Conservation (phyloP, 2,797 vertebrate species). For the Ataeniobius toweri region DNA sequence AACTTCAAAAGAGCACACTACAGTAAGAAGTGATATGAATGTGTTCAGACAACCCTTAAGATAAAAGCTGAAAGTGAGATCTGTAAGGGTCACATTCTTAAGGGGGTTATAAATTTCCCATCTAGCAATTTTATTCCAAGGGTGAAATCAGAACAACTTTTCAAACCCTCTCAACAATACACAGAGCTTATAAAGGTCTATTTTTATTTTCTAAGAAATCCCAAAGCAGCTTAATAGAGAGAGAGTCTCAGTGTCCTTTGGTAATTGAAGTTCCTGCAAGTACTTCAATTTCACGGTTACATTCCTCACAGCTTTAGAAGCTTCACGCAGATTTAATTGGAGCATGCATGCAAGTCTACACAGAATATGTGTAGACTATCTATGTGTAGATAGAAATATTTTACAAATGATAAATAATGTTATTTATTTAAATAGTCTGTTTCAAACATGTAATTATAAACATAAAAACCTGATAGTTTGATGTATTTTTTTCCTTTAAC, state of each 20-base stretch:
- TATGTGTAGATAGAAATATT: neutral
- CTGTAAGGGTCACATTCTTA: conserved; percentile 11
- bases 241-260: conserved; percentile 30
- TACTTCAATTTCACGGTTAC: conserved; percentile 28
- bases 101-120: conserved; percentile 25
- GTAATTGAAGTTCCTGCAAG: conserved; percentile 49
- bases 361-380: neutral
- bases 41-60: neutral
- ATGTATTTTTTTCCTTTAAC: neutral
- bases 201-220: conserved; percentile 48
- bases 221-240: conserved; percentile 56
- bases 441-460: neutral
- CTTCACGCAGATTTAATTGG: conserved; percentile 16
- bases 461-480: neutral
- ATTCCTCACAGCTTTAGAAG: conserved; percentile 13
- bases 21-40: conserved; percentile 10
- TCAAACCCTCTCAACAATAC: conserved; percentile 37
- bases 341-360: neutral
- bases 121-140: conserved; percentile 17
- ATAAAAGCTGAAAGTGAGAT: conserved; percentile 21
- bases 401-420: neutral
- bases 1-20: neutral
- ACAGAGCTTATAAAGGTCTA: conserved; percentile 25
- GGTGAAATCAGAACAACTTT: conserved; percentile 41
- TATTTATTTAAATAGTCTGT: neutral